A percentile compares a stretch with the other conserved stretches of the same genome.
Evolutionary conservation across 35 echinoderm and acorn worm genomes (phyloP).

Genomic region (Amphiura filiformis): DNA sequence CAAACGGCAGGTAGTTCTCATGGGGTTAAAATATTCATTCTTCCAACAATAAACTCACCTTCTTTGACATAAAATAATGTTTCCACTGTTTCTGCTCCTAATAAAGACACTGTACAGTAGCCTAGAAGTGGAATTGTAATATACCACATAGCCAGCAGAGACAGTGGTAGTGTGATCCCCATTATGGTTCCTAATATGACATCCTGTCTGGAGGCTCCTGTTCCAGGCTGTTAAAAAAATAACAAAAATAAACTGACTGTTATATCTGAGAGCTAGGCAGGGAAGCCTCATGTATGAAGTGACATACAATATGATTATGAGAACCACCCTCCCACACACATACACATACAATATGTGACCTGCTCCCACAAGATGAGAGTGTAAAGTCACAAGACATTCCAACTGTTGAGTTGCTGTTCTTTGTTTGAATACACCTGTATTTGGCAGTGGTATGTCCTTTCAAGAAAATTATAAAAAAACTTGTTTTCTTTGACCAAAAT

Average conservation of each 20-base stretch:
- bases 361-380: not conserved
- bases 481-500: no score
- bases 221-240: not conserved
- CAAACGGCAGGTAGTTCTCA: no score
- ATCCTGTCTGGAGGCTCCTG: not conserved
- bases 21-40: no score
- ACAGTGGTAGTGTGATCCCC: conserved; percentile 64
- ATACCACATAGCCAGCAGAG: conserved; percentile 82
- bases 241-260: not conserved
- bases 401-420: not conserved
- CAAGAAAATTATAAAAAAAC: no score
- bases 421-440: no score
- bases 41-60: no score
- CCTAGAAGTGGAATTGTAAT: conserved; percentile 68
- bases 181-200: conserved; percentile 64
- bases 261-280: not conserved
- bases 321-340: not conserved
- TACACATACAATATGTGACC: not conserved
- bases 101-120: conserved; percentile 30
- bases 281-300: not conserved
- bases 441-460: no score
- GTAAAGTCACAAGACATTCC: not conserved
- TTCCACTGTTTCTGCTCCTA: conserved; percentile 60
- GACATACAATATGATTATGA: not conserved
- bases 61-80: conserved; percentile 68